Base-by-base conservation (phyloP, 2,888 invertebrate species). In the Drosophila paranaensis region DNA sequence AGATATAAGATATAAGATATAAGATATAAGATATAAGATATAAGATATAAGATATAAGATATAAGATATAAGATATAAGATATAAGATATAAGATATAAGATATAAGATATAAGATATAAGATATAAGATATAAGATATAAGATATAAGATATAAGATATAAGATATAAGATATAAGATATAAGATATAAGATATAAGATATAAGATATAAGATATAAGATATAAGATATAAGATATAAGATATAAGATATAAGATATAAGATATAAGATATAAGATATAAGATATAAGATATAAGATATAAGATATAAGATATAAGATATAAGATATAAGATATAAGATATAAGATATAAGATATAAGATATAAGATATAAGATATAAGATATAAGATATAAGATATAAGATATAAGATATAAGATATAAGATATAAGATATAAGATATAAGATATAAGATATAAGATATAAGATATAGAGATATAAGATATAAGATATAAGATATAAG, bases 31-130 rank as follows among this genome's bases (percentile, higher is more conserved):
- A 27, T 46, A 46, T 3, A 27, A 46, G 13, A 46, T 14, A n/a
- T 0, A 27, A 46, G 2, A 48, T 40, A 40, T 2, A 5, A 40
- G 11, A 40, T 33, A 33, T 10, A 10, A 43, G 20, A 43, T 43
- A 13, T 11, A 11, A 45, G 11, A 13, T 33, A 33, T 33, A 33
- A 33, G 14, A 4, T 13, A 2, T 13, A 33, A 33, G 50, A 16
- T 30, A 50, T 50, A 33, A 50, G 16, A 48, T n/a, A 33, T 33
- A 30, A 48, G n/a, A 48, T n/a, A 48, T 48, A 30, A 30, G 8
- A 46, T 14, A 27, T 46, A 46, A 27, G 27, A n/a, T 2, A 45
- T 45, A 27, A 45, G 13, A 46, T 13, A 14, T 8, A 27, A 45
- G 20, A 45, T 25, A 45, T 46, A 27, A 46, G 14, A 27, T 46